These are phyloP conservation scores for Pelagia noctiluca DNA, from an alignment of 30 jellyfish, hydroid and myxozoan genomes.

Conservation along the genomic window DNA sequence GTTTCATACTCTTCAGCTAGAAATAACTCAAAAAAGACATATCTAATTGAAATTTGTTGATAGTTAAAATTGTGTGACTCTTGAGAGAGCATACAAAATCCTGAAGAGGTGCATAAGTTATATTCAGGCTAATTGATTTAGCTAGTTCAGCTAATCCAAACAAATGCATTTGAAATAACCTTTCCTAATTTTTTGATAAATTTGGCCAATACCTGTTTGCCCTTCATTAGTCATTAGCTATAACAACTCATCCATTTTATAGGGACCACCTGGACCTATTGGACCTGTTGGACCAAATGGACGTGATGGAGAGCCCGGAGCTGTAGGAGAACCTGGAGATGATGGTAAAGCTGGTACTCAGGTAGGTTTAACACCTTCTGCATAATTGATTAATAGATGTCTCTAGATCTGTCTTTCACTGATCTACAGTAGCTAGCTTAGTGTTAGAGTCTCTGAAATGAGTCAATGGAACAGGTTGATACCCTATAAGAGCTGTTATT, in stretches of 20 bases:
- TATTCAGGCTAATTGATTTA: too few species aligned
- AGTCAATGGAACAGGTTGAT: too few species aligned
- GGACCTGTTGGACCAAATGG: slow-evolving; percentile 91
- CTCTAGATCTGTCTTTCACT: neutral
- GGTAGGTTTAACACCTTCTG: slow-evolving; percentile 21
- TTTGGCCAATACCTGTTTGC: neutral
- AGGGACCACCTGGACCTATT: slow-evolving; percentile 84
- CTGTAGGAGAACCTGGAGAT: slow-evolving; percentile 59
- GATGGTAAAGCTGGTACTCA: slow-evolving; percentile 61
- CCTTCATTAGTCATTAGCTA: neutral
- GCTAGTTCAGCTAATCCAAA: too few species aligned
- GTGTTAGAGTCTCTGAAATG: too few species aligned
- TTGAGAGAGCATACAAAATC: too few species aligned
- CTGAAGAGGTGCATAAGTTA: too few species aligned
- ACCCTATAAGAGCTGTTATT: too few species aligned
- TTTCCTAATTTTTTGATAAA: neutral
- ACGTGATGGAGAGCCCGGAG: slow-evolving; percentile 88
- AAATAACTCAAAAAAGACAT: too few species aligned
- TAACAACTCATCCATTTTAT: neutral
- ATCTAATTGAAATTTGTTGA: too few species aligned
- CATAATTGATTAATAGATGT: neutral
- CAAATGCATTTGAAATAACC: too few species aligned
- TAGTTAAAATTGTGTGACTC: too few species aligned
- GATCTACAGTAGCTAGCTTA: slow-evolving; percentile 22
- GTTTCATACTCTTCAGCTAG: too few species aligned